Percentiles rank a stretch among this genome's conserved stretches.
Conservation (phyloP, 2,888 invertebrate genomes). For the Drosophila mimica region DNA sequence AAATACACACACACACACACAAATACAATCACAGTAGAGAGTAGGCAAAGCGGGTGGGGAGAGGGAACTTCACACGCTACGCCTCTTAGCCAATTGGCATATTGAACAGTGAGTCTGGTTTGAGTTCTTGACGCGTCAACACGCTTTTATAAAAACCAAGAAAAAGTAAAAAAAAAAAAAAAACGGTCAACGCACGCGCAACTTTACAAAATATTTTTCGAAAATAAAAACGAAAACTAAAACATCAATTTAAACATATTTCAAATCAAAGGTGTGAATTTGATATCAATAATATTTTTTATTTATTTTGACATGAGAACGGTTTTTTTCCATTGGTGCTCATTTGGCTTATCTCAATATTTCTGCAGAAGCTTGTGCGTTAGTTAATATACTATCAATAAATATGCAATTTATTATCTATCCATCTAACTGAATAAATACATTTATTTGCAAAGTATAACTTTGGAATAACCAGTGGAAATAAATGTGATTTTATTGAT, state of each 20-base stretch:
- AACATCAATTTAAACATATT: neutral
- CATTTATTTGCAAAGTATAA: neutral
- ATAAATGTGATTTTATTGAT: neutral
- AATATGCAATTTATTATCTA: neutral
- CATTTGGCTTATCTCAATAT: conserved; percentile 19
- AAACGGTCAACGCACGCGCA: conserved; percentile 29
- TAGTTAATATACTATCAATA: neutral
- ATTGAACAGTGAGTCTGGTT: conserved; percentile 73
- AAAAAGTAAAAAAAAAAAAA: neutral
- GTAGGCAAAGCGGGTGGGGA: neutral
- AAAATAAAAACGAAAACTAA: conserved; percentile 3
- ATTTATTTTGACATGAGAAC: neutral
- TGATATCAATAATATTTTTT: neutral
- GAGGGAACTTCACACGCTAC: conserved; percentile 33
- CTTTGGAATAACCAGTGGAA: neutral
- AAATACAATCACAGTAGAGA: neutral
- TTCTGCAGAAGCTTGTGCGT: neutral
- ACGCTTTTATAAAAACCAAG: conserved; percentile 40
- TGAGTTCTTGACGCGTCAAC: conserved; percentile 78
- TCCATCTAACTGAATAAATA: neutral
- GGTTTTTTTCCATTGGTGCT: neutral
- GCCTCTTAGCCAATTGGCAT: conserved; percentile 71
- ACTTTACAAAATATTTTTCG: conserved; percentile 8
- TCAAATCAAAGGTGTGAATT: neutral
- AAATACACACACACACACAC: conserved; percentile 6